Conservation (phyloP, 1,140 invertebrate genomes). For the Listronotus bonariensis region DNA sequence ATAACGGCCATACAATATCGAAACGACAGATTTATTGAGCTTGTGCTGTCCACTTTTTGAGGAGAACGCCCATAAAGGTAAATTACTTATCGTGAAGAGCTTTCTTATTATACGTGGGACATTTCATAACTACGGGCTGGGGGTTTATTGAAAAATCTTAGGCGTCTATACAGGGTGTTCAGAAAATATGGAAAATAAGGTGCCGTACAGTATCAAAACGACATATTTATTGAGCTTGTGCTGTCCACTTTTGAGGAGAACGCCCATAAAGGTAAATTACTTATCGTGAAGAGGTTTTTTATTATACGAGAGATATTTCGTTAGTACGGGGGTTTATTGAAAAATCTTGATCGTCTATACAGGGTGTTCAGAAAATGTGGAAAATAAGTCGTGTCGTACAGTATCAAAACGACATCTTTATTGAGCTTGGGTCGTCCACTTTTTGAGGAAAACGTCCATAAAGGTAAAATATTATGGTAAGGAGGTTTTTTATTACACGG, state of each 20-base stretch:
- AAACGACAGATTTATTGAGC: constrained; percentile 51
- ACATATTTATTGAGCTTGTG: constrained; percentile 51
- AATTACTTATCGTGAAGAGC: constrained; percentile 21
- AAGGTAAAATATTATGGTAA: constrained; percentile 26
- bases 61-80: constrained; percentile 49
- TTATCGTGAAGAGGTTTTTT: constrained; percentile 6
- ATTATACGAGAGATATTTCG: not conserved
- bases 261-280: constrained; percentile 45
- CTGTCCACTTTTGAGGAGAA: constrained; percentile 52
- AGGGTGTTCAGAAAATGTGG: too few species aligned
- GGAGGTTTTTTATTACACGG: not conserved
- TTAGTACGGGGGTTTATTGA: too few species aligned
- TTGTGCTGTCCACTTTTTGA: constrained; percentile 50
- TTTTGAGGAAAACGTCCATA: constrained; percentile 52
- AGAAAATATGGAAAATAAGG: too few species aligned
- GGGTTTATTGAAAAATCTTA: too few species aligned
- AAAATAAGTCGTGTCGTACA: too few species aligned
- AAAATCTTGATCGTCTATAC: too few species aligned
- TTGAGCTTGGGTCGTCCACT: constrained; percentile 47
- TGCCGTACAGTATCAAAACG: constrained; percentile 51
- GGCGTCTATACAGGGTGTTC: too few species aligned
- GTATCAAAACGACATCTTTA: constrained; percentile 53
- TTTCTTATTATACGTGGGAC: not conserved
- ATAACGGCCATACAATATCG: constrained; percentile 53
- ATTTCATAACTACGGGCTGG: not conserved